Evolutionary conservation across 2,113 vertebrate genomes (phyloP), one percentile per base, ranked within the genome.

Genomic region (Danionella cerebrum): DNA sequence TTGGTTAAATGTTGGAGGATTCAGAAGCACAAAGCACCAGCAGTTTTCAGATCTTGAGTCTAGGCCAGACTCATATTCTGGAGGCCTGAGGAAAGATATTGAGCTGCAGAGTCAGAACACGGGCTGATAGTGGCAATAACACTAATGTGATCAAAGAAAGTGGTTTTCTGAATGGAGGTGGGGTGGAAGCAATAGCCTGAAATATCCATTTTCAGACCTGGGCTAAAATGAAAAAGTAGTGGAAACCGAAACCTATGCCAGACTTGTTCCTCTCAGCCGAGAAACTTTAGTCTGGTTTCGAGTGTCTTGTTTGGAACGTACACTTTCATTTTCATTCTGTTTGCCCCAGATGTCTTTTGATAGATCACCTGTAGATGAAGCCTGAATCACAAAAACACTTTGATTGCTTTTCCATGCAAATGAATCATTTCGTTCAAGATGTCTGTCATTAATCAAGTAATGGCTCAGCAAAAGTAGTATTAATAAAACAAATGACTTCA

Each of bases 71-170:
- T 48, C 41, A 63, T 24, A 53, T 70, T 19, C 14, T 31, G 45
- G 31, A 83, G 85, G 83, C 84, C 76, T 21, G 76, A 82, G 85
- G 84, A 76, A 78, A 84, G 83, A 77, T 80, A 75, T 82, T 82
- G 80, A 78, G 80, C 69, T 81, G 75, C 74, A 44, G 80, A 83
- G 78, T 82, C 80, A 50, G 80, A 80, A 75, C 74, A 76, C 84
- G 60, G 77, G 80, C 58, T 70, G 68, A 81, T 82, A 85, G 83
- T 77, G 84, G 86, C 87, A 86, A 89, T 89, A 88, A 86, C 63
- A 67, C 80, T 89, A 88, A 89, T 88, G 76, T 76, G 80, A 89
- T 88, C 81, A 89, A 72, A 76, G 84, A 83, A 84, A 84, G 83
- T 84, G 84, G 77, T 77, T 80, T 74, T 82, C 84, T 82, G 83